Percentiles rank a stretch among this genome's conserved stretches.
Evolutionary conservation across 2,797 vertebrate genomes (phyloP).

Genomic region (Sebastes diaconus): DNA sequence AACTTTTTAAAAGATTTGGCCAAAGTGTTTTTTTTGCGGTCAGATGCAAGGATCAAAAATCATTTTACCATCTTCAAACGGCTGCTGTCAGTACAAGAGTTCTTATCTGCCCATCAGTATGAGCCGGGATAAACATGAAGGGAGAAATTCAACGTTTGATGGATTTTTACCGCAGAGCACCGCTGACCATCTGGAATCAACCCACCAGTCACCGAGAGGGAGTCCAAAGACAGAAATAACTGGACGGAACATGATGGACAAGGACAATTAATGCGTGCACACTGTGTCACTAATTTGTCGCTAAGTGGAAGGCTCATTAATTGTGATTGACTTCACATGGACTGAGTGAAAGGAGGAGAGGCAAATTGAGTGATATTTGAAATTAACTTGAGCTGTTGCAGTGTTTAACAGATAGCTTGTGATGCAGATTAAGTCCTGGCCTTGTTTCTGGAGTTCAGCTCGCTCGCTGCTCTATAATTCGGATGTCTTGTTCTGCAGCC

Average conservation of each 20-base stretch:
- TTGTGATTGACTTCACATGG: slow-evolving; percentile 34
- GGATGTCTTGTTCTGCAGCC: slow-evolving; percentile 56
- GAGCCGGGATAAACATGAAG: slow-evolving; percentile 3
- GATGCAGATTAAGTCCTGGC: slow-evolving; percentile 48
- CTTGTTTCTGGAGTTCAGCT: slow-evolving; percentile 54
- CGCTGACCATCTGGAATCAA: slow-evolving; percentile 16
- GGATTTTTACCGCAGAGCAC: slow-evolving; percentile 13
- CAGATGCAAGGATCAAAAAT: slow-evolving; percentile 7
- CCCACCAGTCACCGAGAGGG: background rate
- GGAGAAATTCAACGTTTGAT: slow-evolving; percentile 11
- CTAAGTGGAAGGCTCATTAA: slow-evolving; percentile 23
- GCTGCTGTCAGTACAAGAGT: slow-evolving; percentile 16
- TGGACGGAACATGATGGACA: slow-evolving; percentile 33
- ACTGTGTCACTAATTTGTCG: slow-evolving; percentile 4
- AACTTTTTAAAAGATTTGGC: background rate
- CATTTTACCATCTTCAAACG: slow-evolving; percentile 16
- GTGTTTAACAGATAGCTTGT: slow-evolving; percentile 27
- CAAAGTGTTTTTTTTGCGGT: background rate
- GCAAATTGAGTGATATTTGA: slow-evolving; percentile 22
- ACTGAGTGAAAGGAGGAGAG: background rate
- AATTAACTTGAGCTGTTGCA: slow-evolving; percentile 33
- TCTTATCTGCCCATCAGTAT: slow-evolving; percentile 2
- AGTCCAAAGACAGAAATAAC: slow-evolving; percentile 3
- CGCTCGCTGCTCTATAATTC: slow-evolving; percentile 38
- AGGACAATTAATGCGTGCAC: slow-evolving; percentile 36